phyloP scores from a whole-genome alignment of 1,140 invertebrate genomes.

The Drusus annulatus region DNA sequence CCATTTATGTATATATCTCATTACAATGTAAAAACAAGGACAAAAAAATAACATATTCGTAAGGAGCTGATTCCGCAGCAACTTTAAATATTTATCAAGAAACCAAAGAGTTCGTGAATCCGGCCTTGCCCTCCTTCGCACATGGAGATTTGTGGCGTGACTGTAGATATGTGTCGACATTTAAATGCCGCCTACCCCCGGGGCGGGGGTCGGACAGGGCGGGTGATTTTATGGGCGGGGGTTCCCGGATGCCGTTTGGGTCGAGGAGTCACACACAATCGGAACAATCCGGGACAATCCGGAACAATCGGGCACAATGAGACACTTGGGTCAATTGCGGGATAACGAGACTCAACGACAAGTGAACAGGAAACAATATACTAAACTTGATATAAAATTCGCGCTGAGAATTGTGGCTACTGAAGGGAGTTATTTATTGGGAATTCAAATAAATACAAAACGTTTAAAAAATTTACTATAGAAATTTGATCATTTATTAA shows the following conservation, averaged over 20 bases:
- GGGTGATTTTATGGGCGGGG: conserved; percentile 32
- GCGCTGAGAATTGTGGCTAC: neutral
- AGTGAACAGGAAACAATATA: conserved; percentile 58
- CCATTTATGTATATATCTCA: too few relatives aligned
- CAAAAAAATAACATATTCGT: too few relatives aligned
- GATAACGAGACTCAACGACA: conserved; percentile 42
- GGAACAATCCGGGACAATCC: conserved; percentile 32
- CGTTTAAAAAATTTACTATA: too few relatives aligned
- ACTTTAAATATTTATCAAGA: too few relatives aligned
- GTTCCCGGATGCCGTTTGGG: conserved; percentile 56
- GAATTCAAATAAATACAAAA: too few relatives aligned
- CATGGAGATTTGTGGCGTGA: conserved; percentile 4
- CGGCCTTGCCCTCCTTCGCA: neutral
- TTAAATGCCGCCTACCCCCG: conserved; percentile 54
- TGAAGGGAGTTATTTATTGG: too few relatives aligned
- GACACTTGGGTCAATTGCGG: conserved; percentile 50
- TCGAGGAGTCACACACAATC: conserved; percentile 54
- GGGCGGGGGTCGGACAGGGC: conserved; percentile 32
- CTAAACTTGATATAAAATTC: conserved; percentile 18
- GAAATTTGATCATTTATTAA: too few relatives aligned
- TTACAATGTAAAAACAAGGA: too few relatives aligned
- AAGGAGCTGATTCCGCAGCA: too few relatives aligned
- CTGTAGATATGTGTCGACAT: conserved; percentile 56
- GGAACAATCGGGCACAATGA: conserved; percentile 44
- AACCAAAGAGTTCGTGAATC: too few relatives aligned